Evolutionary conservation across 37 sponge, comb jelly and placozoan species (phyloP).

Genomic region (Ianthella basta): DNA sequence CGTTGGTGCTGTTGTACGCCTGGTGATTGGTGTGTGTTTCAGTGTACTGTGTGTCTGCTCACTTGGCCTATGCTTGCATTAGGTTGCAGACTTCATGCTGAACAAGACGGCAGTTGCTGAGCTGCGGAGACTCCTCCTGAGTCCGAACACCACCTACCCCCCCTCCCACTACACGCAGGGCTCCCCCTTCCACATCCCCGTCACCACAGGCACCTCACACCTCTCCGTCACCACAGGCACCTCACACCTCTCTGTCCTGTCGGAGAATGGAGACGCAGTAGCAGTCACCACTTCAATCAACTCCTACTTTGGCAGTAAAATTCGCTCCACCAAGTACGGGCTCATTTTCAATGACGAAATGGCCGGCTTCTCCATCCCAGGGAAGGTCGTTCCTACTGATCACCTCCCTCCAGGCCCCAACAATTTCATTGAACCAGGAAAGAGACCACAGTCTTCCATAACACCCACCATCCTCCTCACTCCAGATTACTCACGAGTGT

Average conservation of each 20-base stretch:
- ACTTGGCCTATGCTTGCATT: neutral
- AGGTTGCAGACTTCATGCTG: conserved; percentile 76
- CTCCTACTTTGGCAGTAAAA: conserved; percentile 71
- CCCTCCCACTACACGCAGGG: conserved; percentile 53
- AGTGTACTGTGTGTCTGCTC: too few relatives aligned
- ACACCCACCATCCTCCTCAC: conserved; percentile 73
- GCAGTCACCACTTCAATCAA: conserved; percentile 82
- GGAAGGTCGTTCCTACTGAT: neutral
- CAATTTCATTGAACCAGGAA: conserved; percentile 82
- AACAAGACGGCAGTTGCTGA: conserved; percentile 20
- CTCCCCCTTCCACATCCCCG: conserved; percentile 23
- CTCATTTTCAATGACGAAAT: conserved; percentile 90
- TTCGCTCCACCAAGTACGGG: conserved; percentile 66
- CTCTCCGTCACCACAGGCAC: conserved; percentile 69
- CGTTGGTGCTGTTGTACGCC: neutral
- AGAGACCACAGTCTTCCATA: conserved; percentile 88
- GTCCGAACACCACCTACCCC: conserved; percentile 62
- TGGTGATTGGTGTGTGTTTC: too few relatives aligned
- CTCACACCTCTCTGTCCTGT: conserved; percentile 80
- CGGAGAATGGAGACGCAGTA: conserved; percentile 88
- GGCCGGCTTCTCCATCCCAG: conserved; percentile 86
- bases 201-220: conserved; percentile 74
- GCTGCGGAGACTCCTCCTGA: conserved; percentile 56
- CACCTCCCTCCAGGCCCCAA: conserved; percentile 40
- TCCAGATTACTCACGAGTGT: conserved; percentile 33